Percentiles rank a stretch among this genome's conserved stretches.
phyloP scores from a whole-genome alignment of 1,140 invertebrate species.

The Monochamus saltuarius region DNA sequence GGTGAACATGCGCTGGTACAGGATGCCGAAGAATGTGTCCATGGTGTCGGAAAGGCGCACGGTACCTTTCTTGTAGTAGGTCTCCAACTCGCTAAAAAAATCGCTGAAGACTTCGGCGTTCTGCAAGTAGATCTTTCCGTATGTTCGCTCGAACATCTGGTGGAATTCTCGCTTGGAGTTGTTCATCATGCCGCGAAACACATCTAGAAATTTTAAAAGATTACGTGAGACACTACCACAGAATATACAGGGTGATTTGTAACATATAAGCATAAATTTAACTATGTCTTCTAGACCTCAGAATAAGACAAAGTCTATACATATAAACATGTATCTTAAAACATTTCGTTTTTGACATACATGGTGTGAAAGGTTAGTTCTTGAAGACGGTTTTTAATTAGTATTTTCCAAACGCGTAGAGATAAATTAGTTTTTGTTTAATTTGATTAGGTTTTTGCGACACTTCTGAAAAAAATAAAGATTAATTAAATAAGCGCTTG shows the following conservation, averaged over 20 bases:
- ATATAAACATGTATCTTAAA: no score
- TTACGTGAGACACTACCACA: not conserved
- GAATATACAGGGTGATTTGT: not conserved
- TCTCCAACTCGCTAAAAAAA: conserved; percentile 86
- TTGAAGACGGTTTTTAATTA: no score
- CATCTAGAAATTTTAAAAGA: conserved; percentile 61
- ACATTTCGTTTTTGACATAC: no score
- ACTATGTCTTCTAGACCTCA: no score
- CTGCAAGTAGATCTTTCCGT: conserved; percentile 92
- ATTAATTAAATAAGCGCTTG: no score
- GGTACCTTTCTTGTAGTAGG: conserved; percentile 82
- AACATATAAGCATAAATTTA: not conserved
- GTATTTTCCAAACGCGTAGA: no score
- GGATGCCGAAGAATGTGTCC: conserved; percentile 89
- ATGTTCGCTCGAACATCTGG: conserved; percentile 92
- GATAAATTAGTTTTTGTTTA: no score
- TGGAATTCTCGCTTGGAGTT: conserved; percentile 85
- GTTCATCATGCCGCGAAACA: conserved; percentile 81
- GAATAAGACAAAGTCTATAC: no score
- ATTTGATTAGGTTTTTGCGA: no score
- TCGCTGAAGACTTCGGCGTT: conserved; percentile 91
- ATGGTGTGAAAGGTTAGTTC: no score
- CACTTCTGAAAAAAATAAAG: no score
- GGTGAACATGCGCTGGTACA: conserved; percentile 96
- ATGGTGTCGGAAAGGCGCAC: conserved; percentile 82